These are phyloP conservation scores for Abrostola tripartita DNA, from an alignment of 2,888 invertebrate genomes.

Conservation along the genomic window DNA sequence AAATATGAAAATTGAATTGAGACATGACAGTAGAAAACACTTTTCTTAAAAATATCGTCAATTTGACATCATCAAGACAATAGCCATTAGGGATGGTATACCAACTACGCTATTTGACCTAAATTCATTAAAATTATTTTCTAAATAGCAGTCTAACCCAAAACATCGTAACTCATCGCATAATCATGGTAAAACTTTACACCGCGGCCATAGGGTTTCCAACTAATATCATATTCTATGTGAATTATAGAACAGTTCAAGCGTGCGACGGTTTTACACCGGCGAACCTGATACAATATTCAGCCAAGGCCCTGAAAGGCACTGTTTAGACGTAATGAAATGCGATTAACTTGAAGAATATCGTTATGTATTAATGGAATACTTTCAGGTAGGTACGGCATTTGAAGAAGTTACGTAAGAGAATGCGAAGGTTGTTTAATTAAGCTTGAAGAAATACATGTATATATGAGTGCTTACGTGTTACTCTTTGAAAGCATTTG, in stretches of 20 bases:
- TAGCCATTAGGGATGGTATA: not conserved
- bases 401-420: slow-evolving; percentile 8
- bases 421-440: not conserved
- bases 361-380: slow-evolving; percentile 47
- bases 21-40: not conserved
- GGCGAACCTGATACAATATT: slow-evolving; percentile 32
- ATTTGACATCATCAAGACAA: not conserved
- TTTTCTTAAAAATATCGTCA: not conserved
- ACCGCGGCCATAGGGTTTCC: slow-evolving; percentile 14
- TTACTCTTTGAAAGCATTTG: not conserved
- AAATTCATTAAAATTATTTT: not conserved
- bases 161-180: slow-evolving; percentile 22
- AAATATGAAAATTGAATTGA: not conserved
- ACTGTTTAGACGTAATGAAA: slow-evolving; percentile 38
- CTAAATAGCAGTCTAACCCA: not conserved
- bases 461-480: not conserved
- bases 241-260: slow-evolving; percentile 45
- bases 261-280: slow-evolving; percentile 25
- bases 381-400: slow-evolving; percentile 9
- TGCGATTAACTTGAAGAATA: slow-evolving; percentile 39
- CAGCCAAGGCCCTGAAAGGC: slow-evolving; percentile 17
- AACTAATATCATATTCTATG: slow-evolving; percentile 46
- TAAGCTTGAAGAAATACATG: not conserved
- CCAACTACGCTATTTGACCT: no score
- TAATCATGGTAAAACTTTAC: slow-evolving; percentile 32